Conservation (phyloP, 2,113 vertebrate genomes). For the Bambusicola thoracicus region DNA sequence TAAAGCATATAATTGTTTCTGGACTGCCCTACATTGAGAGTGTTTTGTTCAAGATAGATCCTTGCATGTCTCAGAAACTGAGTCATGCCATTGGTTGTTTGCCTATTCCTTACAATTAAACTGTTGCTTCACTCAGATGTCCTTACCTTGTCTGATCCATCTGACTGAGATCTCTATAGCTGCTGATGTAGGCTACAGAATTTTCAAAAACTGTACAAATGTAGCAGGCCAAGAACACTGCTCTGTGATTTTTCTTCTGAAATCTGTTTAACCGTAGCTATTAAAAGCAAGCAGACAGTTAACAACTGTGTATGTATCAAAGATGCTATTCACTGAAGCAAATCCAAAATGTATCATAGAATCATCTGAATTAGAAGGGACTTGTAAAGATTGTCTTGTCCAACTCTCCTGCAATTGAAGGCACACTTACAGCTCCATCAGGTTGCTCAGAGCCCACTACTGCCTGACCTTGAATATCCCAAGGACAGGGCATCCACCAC, state of each 20-base stretch:
- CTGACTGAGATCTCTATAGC: background rate
- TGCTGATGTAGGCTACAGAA: background rate
- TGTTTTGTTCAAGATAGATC: background rate
- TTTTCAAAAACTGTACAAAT: background rate
- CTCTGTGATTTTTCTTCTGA: background rate
- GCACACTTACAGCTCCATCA: too few species aligned
- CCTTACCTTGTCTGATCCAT: background rate
- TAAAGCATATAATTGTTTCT: background rate
- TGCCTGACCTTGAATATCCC: too few species aligned
- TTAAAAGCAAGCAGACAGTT: background rate
- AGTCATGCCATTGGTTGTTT: background rate
- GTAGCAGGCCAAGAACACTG: background rate
- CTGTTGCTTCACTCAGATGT: background rate
- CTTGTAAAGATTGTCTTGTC: too few species aligned
- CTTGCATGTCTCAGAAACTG: background rate
- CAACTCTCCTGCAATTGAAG: too few species aligned
- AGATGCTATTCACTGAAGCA: background rate
- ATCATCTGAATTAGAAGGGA: background rate
- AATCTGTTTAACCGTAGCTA: background rate
- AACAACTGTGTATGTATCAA: background rate
- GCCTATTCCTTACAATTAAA: background rate
- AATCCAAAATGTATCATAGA: background rate
- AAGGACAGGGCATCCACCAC: too few species aligned
- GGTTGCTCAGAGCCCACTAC: too few species aligned
- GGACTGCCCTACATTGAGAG: background rate